Percentiles rank a stretch among this genome's conserved stretches.
These are phyloP conservation scores for Heterotilapia buettikoferi DNA, from an alignment of 2,113 vertebrate genomes.

Conservation along the genomic window DNA sequence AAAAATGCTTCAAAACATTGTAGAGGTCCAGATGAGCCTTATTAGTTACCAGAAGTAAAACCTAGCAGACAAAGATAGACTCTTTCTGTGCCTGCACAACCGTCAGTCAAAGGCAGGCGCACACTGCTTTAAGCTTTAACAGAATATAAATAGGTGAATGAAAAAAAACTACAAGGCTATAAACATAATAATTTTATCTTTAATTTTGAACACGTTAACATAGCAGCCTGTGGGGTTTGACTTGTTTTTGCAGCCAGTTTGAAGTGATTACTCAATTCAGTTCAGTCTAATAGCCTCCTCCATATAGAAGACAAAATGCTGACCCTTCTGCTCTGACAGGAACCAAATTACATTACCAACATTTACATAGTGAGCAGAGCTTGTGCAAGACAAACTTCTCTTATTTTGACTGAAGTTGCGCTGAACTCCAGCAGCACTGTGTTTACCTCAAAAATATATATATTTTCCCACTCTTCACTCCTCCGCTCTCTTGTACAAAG, in stretches of 20 bases:
- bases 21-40: background rate
- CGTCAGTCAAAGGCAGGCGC: background rate
- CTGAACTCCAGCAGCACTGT: slow-evolving; percentile 3
- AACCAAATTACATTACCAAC: background rate
- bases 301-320: background rate
- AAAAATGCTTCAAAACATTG: background rate
- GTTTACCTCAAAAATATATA: background rate
- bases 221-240: background rate
- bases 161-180: background rate
- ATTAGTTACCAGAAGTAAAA: background rate
- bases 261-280: background rate
- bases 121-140: background rate
- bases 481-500: slow-evolving; percentile 6
- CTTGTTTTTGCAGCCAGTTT: background rate
- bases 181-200: background rate
- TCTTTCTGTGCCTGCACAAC: background rate
- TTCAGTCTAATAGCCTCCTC: background rate
- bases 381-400: background rate
- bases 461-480: slow-evolving; percentile 5
- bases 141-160: background rate
- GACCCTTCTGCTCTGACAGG: background rate
- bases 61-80: background rate
- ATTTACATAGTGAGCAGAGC: background rate
- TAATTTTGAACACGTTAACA: background rate
- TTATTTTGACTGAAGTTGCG: background rate